A percentile compares a stretch with the other conserved stretches of the same genome.
phyloP scores from a whole-genome alignment of 2,888 invertebrate species.

The Apantesis nais region DNA sequence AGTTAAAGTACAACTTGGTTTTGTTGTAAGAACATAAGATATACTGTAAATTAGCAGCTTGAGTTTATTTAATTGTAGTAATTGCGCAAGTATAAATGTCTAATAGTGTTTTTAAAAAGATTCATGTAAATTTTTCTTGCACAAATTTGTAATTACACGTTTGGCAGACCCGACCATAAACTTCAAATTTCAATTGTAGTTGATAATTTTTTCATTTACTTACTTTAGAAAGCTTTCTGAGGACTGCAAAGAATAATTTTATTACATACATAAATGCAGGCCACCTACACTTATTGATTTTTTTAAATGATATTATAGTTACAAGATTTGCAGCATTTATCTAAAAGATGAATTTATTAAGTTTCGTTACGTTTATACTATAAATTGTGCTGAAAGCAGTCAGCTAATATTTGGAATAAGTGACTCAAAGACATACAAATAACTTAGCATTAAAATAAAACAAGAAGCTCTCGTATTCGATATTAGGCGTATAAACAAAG shows the following conservation, averaged over 20 bases:
- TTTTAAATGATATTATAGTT: no score
- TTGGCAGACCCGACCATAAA: no score
- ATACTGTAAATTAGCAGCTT: not conserved
- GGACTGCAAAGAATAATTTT: not conserved
- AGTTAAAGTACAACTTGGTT: not conserved
- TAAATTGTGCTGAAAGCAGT: not conserved
- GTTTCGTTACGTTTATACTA: no score
- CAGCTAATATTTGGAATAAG: not conserved
- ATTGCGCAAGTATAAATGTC: no score
- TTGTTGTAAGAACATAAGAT: not conserved
- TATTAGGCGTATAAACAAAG: not conserved
- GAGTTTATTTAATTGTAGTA: no score
- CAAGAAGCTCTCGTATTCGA: not conserved
- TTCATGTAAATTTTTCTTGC: no score
- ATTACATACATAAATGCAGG: not conserved
- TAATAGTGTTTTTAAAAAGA: no score
- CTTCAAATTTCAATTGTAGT: no score
- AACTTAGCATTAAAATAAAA: not conserved
- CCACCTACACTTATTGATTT: not conserved
- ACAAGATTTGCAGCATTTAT: no score
- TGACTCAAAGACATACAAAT: not conserved
- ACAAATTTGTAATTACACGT: no score
- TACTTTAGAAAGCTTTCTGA: not conserved
- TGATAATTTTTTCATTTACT: no score
- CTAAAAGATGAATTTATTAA: no score